phyloP scores from a whole-genome alignment of 2,113 vertebrate genomes.

The Myotis davidii region DNA sequence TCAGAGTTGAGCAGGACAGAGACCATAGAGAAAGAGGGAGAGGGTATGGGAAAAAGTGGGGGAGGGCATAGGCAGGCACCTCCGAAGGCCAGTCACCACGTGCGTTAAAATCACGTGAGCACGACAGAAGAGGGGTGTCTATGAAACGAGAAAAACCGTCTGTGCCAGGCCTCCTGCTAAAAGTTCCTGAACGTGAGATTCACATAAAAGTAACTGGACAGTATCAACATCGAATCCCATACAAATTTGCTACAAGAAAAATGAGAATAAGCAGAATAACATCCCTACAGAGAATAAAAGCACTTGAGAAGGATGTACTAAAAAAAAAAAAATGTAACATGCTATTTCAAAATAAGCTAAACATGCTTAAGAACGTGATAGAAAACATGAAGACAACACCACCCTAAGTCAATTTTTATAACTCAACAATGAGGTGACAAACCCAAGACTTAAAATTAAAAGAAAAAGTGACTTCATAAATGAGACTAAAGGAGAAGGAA shows the following conservation, averaged over 20 bases:
- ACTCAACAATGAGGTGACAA: not conserved
- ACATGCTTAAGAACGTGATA: not conserved
- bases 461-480: not conserved
- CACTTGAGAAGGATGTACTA: not conserved
- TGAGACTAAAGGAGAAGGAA: not conserved
- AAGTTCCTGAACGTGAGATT: not conserved
- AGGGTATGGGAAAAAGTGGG: not conserved
- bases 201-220: not conserved
- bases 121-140: not conserved
- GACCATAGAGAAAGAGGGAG: not conserved
- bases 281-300: not conserved
- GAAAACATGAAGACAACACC: not conserved
- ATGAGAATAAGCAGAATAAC: not conserved
- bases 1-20: not conserved
- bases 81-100: not conserved
- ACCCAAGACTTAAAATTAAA: not conserved
- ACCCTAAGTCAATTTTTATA: not conserved
- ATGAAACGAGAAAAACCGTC: not conserved
- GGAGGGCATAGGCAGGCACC: not conserved
- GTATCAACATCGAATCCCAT: not conserved
- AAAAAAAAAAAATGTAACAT: not conserved
- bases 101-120: not conserved
- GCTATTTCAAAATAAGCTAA: not conserved
- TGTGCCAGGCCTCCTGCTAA: not conserved
- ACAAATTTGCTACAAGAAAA: not conserved